A percentile compares a stretch with the other conserved stretches of the same genome.
Conservation (phyloP, 2,113 vertebrate genomes). For the Rostratula benghalensis region DNA sequence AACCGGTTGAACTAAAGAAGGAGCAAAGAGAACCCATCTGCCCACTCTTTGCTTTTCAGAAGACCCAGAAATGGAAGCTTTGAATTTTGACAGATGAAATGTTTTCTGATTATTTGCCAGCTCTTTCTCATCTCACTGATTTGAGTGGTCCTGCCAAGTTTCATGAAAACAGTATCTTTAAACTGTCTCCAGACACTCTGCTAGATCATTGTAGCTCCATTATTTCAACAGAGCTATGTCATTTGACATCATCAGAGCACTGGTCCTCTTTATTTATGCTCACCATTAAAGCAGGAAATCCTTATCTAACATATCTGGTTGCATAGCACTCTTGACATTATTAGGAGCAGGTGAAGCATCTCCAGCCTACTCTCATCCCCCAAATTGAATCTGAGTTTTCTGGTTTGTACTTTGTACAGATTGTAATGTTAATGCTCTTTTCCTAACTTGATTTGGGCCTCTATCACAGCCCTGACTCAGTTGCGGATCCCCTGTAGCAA, state of each 20-base stretch:
- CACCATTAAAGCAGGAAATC: background rate
- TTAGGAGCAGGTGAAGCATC: constrained; percentile 18
- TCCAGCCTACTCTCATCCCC: background rate
- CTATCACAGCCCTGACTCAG: background rate
- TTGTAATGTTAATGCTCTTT: constrained; percentile 25
- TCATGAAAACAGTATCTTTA: background rate
- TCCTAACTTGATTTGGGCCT: constrained; percentile 27
- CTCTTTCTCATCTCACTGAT: background rate
- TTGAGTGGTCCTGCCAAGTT: constrained; percentile 27
- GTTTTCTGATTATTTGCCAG: constrained; percentile 4
- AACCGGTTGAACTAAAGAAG: background rate
- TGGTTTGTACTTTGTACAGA: background rate
- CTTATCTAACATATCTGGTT: background rate
- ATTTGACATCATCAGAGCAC: constrained; percentile 6
- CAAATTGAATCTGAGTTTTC: constrained; percentile 42
- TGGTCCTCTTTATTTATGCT: constrained; percentile 12
- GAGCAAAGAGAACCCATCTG: background rate
- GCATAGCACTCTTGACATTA: background rate
- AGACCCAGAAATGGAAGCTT: background rate
- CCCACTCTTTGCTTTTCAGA: background rate
- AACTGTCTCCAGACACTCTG: background rate
- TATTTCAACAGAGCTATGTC: background rate
- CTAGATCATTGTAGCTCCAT: background rate
- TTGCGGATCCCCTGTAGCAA: background rate
- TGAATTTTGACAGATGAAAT: constrained; percentile 5